Evolutionary conservation across 1,140 invertebrate species (phyloP).

Genomic region (Ganaspis sp.): DNA sequence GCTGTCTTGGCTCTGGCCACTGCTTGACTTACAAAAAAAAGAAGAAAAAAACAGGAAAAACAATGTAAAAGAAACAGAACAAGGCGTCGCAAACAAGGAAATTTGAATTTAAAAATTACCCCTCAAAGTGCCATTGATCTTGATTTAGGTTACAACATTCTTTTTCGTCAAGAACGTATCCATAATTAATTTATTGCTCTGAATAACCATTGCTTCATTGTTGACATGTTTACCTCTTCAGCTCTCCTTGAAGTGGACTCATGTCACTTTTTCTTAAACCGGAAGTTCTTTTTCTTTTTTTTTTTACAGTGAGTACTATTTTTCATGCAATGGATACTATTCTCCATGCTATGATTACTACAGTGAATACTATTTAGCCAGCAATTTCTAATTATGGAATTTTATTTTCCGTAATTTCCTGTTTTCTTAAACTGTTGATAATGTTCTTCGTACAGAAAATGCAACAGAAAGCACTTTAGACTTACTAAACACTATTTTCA

Average conservation of each 20-base stretch:
- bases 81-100: not conserved
- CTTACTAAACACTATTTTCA: not conserved
- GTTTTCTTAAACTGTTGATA: too few relatives aligned
- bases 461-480: not conserved
- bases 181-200: slow-evolving; percentile 14
- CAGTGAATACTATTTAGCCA: too few relatives aligned
- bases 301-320: too few relatives aligned
- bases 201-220: slow-evolving; percentile 9
- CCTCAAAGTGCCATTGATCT: slow-evolving; percentile 16
- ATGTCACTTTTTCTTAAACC: not conserved
- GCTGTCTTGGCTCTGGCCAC: slow-evolving; percentile 47
- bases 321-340: too few relatives aligned
- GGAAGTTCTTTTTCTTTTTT: not conserved
- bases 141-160: not conserved
- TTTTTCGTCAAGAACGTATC: not conserved
- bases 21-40: slow-evolving; percentile 44
- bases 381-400: too few relatives aligned
- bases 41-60: slow-evolving; percentile 32
- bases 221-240: not conserved
- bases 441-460: not conserved
- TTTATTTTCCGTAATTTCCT: too few relatives aligned
- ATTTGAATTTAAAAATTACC: not conserved
- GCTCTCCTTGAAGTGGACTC: not conserved
- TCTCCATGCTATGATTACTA: too few relatives aligned
- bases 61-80: slow-evolving; percentile 28